These are phyloP conservation scores for Gymnocheta viridis DNA, from an alignment of 2,888 invertebrate genomes.

Conservation along the genomic window DNA sequence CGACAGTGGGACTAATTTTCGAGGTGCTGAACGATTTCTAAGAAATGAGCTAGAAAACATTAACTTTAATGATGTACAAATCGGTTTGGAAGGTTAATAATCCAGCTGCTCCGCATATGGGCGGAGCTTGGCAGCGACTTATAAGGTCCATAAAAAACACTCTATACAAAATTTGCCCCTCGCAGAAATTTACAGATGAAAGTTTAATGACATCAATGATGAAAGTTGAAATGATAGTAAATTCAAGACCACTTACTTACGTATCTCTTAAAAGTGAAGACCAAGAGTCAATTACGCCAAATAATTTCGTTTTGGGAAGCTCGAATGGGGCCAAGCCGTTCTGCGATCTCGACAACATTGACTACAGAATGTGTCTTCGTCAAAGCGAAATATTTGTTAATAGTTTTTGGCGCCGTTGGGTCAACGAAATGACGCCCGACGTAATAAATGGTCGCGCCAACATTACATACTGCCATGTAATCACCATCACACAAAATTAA, in stretches of 20 bases:
- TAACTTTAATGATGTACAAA: constrained; percentile 8
- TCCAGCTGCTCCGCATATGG: constrained; percentile 33
- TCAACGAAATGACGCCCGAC: too few species aligned
- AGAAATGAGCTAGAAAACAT: constrained; percentile 21
- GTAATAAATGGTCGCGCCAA: not conserved
- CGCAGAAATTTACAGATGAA: too few species aligned
- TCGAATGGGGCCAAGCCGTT: constrained; percentile 37
- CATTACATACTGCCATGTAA: not conserved
- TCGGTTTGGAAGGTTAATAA: constrained; percentile 39
- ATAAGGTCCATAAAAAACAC: too few species aligned
- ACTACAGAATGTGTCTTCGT: constrained; percentile 10
- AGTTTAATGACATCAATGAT: too few species aligned
- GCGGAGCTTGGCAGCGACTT: too few species aligned
- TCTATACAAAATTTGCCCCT: too few species aligned
- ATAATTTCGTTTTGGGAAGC: constrained; percentile 33
- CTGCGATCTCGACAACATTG: not conserved
- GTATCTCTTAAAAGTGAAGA: not conserved
- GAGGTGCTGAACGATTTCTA: constrained; percentile 46
- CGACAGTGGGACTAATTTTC: too few species aligned
- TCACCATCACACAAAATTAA: not conserved
- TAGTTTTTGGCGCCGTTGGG: constrained; percentile 16
- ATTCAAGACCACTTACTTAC: too few species aligned
- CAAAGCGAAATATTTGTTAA: constrained; percentile 39
- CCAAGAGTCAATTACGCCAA: constrained; percentile 37
- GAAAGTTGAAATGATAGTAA: too few species aligned